These are phyloP conservation scores for Hartigia nigra DNA, from an alignment of 2,888 invertebrate genomes.

Conservation along the genomic window DNA sequence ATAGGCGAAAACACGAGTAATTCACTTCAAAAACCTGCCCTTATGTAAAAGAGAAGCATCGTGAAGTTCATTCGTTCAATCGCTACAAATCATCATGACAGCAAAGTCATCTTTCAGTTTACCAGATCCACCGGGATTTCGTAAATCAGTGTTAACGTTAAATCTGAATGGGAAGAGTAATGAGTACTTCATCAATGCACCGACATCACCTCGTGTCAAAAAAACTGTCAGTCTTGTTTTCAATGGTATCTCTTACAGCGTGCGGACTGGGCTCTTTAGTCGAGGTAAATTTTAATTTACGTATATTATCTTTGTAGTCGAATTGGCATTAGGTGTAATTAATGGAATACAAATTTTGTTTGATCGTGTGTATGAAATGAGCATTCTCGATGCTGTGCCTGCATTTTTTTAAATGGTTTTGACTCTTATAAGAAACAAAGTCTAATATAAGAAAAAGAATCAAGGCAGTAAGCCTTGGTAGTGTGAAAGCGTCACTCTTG, in stretches of 20 bases:
- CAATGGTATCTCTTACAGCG: constrained; percentile 74
- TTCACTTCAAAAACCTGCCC: not conserved
- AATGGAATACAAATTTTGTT: no score
- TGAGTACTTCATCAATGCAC: not conserved
- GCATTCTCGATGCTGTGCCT: no score
- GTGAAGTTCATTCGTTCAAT: constrained; percentile 3
- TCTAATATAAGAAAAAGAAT: no score
- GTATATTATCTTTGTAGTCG: no score
- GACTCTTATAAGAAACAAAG: no score
- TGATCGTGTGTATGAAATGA: no score
- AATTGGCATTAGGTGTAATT: no score
- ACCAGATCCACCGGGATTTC: not conserved
- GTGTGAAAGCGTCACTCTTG: no score
- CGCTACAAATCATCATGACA: not conserved
- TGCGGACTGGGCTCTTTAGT: constrained; percentile 71
- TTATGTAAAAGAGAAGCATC: not conserved
- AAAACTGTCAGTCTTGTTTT: constrained; percentile 74
- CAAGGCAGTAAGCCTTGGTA: no score
- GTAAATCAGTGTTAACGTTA: not conserved
- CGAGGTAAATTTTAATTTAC: constrained; percentile 66
- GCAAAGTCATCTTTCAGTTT: not conserved
- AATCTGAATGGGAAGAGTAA: not conserved
- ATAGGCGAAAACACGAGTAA: no score
- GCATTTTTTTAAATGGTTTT: no score
- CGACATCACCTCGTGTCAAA: constrained; percentile 33